Percentiles rank a stretch among this genome's conserved stretches.
Conservation (phyloP, 2,888 invertebrate species). For the Urechis unicinctus region DNA sequence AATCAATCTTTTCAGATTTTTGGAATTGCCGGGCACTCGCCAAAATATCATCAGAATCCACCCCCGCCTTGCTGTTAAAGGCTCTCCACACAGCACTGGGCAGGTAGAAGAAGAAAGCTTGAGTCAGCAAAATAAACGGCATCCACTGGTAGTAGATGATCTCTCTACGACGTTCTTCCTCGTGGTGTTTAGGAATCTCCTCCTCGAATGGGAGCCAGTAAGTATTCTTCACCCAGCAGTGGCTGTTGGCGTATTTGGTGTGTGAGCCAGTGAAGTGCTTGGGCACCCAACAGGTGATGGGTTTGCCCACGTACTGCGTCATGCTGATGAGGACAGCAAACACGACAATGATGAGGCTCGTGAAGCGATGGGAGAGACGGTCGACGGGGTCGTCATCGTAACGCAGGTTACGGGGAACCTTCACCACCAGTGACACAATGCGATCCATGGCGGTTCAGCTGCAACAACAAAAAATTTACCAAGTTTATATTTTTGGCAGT, state of each 20-base stretch:
- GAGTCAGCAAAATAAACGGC: constrained; percentile 39
- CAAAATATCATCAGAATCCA: constrained; percentile 18
- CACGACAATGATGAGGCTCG: constrained; percentile 9
- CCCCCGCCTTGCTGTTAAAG: constrained; percentile 14
- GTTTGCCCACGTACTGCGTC: constrained; percentile 13
- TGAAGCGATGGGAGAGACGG: constrained; percentile 10
- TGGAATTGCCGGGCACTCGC: constrained; percentile 6
- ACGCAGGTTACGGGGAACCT: constrained; percentile 3
- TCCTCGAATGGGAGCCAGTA: constrained; percentile 15
- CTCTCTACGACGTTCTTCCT: background rate
- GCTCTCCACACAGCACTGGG: constrained; percentile 20
- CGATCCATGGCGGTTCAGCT: constrained; percentile 6
- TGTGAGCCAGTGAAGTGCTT: constrained; percentile 19
- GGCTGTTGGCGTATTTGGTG: constrained; percentile 18
- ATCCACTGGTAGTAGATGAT: constrained; percentile 28
- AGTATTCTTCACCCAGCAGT: constrained; percentile 21
- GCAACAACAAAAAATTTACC: no score
- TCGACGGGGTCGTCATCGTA: constrained; percentile 15
- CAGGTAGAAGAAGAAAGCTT: constrained; percentile 44
- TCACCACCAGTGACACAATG: constrained; percentile 10
- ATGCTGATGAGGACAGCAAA: constrained; percentile 10
- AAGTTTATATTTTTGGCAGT: no score
- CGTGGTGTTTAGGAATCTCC: constrained; percentile 10
- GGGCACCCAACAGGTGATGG: constrained; percentile 22
- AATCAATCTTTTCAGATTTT: constrained; percentile 5